Conservation (phyloP, 2,113 vertebrate species). For the Petrocephalus zakoni region DNA sequence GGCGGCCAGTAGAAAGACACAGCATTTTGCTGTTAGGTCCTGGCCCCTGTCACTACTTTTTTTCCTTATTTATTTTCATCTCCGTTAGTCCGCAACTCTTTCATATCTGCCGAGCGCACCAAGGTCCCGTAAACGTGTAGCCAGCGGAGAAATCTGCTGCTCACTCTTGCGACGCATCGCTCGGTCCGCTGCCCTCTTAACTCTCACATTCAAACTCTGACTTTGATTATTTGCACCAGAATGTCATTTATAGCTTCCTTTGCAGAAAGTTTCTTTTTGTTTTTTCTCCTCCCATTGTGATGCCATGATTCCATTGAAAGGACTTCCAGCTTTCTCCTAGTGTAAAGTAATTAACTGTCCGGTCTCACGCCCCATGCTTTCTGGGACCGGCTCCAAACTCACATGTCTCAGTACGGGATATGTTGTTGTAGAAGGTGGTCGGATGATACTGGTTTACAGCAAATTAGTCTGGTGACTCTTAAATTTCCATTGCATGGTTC, state of each 20-base stretch:
- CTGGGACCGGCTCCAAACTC: background rate
- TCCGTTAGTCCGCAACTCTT: background rate
- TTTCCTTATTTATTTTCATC: background rate
- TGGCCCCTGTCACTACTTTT: background rate
- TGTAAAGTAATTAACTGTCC: background rate
- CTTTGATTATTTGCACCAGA: background rate
- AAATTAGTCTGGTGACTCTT: background rate
- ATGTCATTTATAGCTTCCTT: background rate
- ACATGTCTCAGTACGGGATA: background rate
- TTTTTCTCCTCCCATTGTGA: background rate
- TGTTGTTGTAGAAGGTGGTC: background rate
- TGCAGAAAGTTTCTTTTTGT: background rate
- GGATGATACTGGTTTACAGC: background rate
- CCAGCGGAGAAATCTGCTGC: background rate
- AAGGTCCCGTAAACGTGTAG: background rate
- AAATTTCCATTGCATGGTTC: background rate
- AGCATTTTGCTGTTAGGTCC: background rate
- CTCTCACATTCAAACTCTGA: background rate
- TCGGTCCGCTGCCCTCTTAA: background rate
- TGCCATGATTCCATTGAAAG: background rate
- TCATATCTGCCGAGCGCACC: background rate
- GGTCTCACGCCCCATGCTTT: background rate
- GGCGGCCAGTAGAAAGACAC: background rate
- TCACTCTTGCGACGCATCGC: background rate
- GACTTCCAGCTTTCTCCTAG: background rate